Base-by-base conservation (phyloP, 2,797 vertebrate genomes). In the Phrynocephalus forsythii region DNA sequence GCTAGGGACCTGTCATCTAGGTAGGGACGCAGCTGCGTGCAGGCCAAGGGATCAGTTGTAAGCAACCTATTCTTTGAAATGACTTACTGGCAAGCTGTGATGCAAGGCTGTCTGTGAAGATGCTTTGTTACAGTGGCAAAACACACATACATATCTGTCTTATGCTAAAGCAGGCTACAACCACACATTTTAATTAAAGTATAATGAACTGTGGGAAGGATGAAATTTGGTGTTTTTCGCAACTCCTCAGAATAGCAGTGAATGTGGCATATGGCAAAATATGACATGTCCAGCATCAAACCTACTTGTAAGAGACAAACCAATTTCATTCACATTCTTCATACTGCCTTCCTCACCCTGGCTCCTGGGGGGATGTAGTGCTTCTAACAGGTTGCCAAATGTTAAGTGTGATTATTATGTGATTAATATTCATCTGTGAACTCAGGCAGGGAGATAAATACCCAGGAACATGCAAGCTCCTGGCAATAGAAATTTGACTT, bases 351-450 rank as follows among this genome's bases (percentile, higher is more conserved):
- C 60, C 18, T 15, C 60, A 63, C 38, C 38, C 38, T 38, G 18
- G 60, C 15, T 63, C 60, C 16, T 16, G 15, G 18, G 22, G 30
- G 10, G 11, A 6, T 72, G 82, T 72, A 30, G 30, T 52, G 28
- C 24, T 13, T 56, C 22, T 15, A 83, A 71, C 24, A 72, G 71
- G 44, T 80, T 63, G 20, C 56, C 79, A 63, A 80, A 10, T 22
- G 30, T 30, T 44, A 79, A n/a, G 50, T 56, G 15, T 56, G 71
- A 72, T 72, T 71, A 72, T n/a, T 48, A 83, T 56, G 30, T 13
- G 26, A 56, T 72, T 56, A 56, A 72, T 83, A 71, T 83, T 83
- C 28, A 72, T 83, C 11, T 83, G n/a, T 83, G 68, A 72, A 83
- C 69, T 72, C 72, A 67, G 52, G 18, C 60, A 67, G 52, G 28